phyloP scores from a whole-genome alignment of 2,113 vertebrate genomes.

The Pyxicephalus adspersus region DNA sequence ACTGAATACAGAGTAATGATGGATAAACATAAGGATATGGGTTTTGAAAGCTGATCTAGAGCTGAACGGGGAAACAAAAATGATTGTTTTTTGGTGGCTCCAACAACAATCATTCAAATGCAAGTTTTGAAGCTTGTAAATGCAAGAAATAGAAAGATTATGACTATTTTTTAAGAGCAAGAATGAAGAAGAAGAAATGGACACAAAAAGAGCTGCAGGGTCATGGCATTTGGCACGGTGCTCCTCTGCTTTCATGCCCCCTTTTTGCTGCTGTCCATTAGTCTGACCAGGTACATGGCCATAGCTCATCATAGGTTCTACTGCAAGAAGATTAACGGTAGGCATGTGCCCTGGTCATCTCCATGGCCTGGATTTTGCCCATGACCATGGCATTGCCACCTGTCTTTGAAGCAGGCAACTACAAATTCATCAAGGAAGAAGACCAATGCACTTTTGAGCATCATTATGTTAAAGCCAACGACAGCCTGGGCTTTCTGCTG shows the following conservation, averaged over 20 bases:
- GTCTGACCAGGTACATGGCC: constrained; percentile 95
- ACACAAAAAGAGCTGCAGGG: constrained; percentile 86
- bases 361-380: constrained; percentile 93
- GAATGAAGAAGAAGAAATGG: too few species aligned
- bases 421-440: constrained; percentile 89
- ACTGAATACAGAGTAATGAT: too few species aligned
- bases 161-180: too few species aligned
- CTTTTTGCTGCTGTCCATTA: constrained; percentile 93
- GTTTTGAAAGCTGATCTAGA: too few species aligned
- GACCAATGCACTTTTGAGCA: constrained; percentile 96
- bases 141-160: too few species aligned
- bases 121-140: too few species aligned
- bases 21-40: too few species aligned
- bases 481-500: constrained; percentile 93
- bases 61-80: too few species aligned
- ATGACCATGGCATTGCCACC: constrained; percentile 94
- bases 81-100: too few species aligned
- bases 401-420: constrained; percentile 90
- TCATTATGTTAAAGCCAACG: constrained; percentile 89
- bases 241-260: constrained; percentile 95
- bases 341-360: constrained; percentile 89
- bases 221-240: constrained; percentile 90
- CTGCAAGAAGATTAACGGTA: constrained; percentile 90
- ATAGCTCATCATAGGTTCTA: constrained; percentile 96
- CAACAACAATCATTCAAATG: too few species aligned